These are phyloP conservation scores for Pantherophis vulpinus DNA, from an alignment of 2,797 vertebrate species.

Conservation along the genomic window DNA sequence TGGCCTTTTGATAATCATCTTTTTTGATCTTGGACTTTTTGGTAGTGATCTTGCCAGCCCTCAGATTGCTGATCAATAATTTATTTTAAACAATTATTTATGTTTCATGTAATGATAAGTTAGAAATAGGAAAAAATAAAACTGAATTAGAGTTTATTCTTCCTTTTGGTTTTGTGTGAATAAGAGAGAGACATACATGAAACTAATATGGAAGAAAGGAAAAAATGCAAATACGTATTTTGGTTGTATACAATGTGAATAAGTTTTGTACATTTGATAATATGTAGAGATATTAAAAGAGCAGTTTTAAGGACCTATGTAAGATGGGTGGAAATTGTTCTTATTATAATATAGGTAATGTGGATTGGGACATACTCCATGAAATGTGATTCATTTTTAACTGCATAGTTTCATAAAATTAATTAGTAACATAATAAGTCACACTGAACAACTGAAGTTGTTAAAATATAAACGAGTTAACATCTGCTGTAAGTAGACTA, in stretches of 20 bases:
- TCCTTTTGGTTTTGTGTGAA: background rate
- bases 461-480: background rate
- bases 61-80: background rate
- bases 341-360: background rate
- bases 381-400: background rate
- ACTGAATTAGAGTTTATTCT: background rate
- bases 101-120: background rate
- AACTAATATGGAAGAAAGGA: too few relatives aligned
- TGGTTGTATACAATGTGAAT: background rate
- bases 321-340: background rate
- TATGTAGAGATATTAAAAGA: background rate
- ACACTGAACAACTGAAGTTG: background rate
- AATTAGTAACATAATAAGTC: background rate
- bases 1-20: background rate
- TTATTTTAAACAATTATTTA: background rate
- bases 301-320: too few relatives aligned
- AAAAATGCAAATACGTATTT: background rate
- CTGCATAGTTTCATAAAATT: background rate
- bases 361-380: background rate
- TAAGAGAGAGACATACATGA: background rate
- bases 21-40: background rate
- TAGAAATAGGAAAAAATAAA: background rate
- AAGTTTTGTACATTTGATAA: background rate
- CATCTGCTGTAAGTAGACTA: too few relatives aligned
- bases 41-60: background rate